Evolutionary conservation across 2,113 vertebrate genomes (phyloP).

Genomic region (Eira barbara): DNA sequence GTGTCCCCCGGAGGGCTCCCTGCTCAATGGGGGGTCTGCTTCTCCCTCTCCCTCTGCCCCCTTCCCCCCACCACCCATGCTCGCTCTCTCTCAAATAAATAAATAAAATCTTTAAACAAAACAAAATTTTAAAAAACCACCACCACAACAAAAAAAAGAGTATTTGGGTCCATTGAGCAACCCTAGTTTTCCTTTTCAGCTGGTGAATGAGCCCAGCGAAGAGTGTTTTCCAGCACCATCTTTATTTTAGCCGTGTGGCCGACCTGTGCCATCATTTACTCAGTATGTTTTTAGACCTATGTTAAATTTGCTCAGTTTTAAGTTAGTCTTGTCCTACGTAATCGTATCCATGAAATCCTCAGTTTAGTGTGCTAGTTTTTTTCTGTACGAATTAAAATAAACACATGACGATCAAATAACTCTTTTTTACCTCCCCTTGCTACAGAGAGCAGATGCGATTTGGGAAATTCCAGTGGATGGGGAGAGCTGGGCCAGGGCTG

Average conservation of each 20-base stretch:
- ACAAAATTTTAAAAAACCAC: background rate
- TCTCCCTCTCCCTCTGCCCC: no score
- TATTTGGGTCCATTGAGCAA: background rate
- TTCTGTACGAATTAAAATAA: background rate
- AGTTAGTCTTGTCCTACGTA: background rate
- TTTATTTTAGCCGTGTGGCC: background rate
- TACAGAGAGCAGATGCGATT: background rate
- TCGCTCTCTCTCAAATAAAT: background rate
- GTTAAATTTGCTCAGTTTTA: background rate
- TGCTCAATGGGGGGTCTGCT: no score
- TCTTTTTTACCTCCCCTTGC: background rate
- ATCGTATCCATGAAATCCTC: background rate
- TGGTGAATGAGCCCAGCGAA: background rate
- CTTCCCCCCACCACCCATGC: no score
- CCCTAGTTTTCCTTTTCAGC: background rate
- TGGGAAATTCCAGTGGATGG: background rate
- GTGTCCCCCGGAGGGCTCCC: no score
- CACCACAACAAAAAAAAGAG: background rate
- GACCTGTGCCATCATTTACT: background rate
- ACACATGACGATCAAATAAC: background rate
- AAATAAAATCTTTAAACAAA: background rate
- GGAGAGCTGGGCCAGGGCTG: background rate
- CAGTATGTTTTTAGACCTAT: background rate
- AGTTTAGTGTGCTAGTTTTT: background rate
- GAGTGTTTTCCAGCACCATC: background rate